Evolutionary conservation across 2,888 invertebrate species (phyloP).

Genomic region (Cephonodes hylas): DNA sequence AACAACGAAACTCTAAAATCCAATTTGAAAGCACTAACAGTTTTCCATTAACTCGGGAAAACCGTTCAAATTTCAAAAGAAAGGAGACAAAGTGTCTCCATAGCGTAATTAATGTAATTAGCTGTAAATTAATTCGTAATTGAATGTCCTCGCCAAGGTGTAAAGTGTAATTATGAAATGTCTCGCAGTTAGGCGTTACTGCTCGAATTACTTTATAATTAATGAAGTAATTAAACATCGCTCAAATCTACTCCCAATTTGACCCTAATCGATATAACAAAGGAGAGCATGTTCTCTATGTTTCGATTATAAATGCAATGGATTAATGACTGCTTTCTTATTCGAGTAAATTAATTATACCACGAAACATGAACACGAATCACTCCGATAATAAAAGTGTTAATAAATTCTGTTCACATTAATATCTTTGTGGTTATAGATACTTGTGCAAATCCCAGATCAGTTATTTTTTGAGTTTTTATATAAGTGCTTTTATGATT

Average conservation of each 20-base stretch:
- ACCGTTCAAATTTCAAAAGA: not conserved
- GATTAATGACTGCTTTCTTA: not conserved
- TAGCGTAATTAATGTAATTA: slow-evolving; percentile 2
- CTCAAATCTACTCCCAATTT: not conserved
- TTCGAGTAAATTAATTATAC: no score
- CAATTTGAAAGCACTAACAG: not conserved
- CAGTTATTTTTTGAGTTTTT: no score
- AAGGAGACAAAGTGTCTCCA: not conserved
- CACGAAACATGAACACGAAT: no score
- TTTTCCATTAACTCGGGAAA: not conserved
- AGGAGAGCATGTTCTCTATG: not conserved
- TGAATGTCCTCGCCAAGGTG: slow-evolving; percentile 5
- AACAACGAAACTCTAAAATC: not conserved
- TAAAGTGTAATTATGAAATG: slow-evolving; percentile 12
- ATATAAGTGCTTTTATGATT: no score
- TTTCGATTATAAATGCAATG: not conserved
- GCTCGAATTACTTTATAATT: not conserved
- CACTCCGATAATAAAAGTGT: no score
- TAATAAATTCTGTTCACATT: no score
- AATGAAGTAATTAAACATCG: not conserved
- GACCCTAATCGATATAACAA: not conserved
- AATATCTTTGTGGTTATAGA: no score
- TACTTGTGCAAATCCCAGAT: no score
- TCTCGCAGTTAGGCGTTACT: not conserved
- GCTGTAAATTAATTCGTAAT: slow-evolving; percentile 9